Conservation (phyloP, 2,888 invertebrate species). For the Hydrotaea diabolus region DNA sequence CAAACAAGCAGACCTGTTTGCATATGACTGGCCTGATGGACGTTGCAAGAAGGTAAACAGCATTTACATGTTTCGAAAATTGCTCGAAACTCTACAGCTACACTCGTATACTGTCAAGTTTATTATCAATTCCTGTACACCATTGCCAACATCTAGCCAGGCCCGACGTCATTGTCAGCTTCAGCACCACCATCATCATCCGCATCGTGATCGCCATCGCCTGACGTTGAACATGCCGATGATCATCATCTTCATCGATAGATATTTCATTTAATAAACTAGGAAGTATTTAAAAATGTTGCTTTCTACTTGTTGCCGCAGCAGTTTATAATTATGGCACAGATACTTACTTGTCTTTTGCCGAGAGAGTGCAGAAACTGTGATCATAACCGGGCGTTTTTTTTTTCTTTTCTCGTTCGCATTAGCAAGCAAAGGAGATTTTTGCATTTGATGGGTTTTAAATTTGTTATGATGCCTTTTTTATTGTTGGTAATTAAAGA, state of each 20-base stretch:
- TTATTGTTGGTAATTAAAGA: conserved; percentile 24
- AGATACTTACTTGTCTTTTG: background rate
- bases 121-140: conserved; percentile 61
- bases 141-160: too few species aligned
- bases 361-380: conserved; percentile 10
- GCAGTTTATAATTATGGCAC: conserved; percentile 55
- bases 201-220: conserved; percentile 16
- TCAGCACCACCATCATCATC: conserved; percentile 21
- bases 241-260: conserved; percentile 44
- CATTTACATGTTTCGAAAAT: conserved; percentile 60
- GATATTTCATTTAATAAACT: conserved; percentile 75
- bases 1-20: conserved; percentile 56
- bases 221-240: conserved; percentile 7
- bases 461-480: conserved; percentile 27
- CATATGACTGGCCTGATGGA: conserved; percentile 15
- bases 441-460: conserved; percentile 16
- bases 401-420: background rate
- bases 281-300: conserved; percentile 73
- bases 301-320: conserved; percentile 61
- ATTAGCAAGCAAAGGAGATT: background rate
- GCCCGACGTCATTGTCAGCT: conserved; percentile 25
- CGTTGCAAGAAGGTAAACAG: conserved; percentile 9
- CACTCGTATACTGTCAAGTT: conserved; percentile 59
- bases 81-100: background rate
- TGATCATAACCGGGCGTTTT: too few species aligned